These are phyloP conservation scores for Phainopepla nitens DNA, from an alignment of 2,113 vertebrate genomes.

Conservation along the genomic window DNA sequence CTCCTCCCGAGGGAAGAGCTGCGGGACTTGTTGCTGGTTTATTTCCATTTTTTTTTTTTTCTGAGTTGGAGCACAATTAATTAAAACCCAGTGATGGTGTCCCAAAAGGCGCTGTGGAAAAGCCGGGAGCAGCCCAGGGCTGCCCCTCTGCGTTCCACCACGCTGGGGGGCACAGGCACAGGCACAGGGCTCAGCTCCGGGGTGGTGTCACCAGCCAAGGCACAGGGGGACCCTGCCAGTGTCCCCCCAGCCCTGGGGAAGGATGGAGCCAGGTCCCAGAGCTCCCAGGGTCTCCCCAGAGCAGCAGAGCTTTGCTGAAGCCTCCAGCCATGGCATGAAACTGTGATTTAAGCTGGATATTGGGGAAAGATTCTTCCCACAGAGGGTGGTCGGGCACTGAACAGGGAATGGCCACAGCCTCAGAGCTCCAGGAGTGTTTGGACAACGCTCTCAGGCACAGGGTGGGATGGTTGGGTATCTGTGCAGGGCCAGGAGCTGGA, in stretches of 20 bases:
- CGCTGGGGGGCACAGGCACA: rapidly evolving
- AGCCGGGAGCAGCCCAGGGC: not conserved
- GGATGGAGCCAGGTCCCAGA: not conserved
- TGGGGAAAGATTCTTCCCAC: not conserved
- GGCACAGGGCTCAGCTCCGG: rapidly evolving
- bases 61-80: conserved; percentile 4
- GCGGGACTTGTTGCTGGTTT: not conserved
- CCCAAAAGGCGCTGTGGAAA: not conserved
- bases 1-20: not conserved
- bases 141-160: not conserved
- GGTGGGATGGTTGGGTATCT: not conserved
- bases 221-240: not conserved
- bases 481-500: not conserved
- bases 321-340: not conserved
- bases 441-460: not conserved
- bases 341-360: not conserved
- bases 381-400: not conserved
- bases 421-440: not conserved
- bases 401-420: not conserved
- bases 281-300: not conserved
- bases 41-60: not conserved
- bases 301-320: not conserved
- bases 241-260: rapidly evolving
- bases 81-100: not conserved
- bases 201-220: not conserved